Base-by-base conservation (phyloP, 2,113 vertebrate genomes). In the Mola mola region DNA sequence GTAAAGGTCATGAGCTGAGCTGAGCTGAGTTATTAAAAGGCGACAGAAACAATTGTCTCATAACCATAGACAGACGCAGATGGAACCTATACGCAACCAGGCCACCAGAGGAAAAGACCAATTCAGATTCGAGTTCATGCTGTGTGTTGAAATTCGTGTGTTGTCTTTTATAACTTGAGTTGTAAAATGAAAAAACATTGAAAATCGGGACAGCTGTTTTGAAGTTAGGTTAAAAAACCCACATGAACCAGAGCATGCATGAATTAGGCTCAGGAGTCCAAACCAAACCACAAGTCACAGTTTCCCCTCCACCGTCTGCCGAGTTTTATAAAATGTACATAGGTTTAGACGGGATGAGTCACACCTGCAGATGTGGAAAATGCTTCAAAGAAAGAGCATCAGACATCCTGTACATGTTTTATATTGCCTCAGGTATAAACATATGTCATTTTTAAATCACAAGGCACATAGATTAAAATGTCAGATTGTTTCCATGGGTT, bases 231-330 rank as follows among this genome's bases (percentile, higher is more conserved):
- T n/a, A 77, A 38, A 25, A 50, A 51, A 48, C 2, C 2, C 51
- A 59, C 9, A 7, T 66, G 34, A 52, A 44, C 29, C 4, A 26
- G 67, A 34, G 13, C 11, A 6, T n/a, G n/a, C n/a, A n/a, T n/a
- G n/a, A n/a, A n/a, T n/a, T n/a, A n/a, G n/a, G 36, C 26, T 48
- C 26, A 11, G 37, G 36, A 44, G 2, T 4, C 12, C 60, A 31
- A 66, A 38, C 58, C 8, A 16, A 13, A 44, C 6, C 16, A 43
- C 4, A 31, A 28, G 34, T 62, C 60, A 36, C 56, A 52, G 15
- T 83, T 83, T 70, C 67, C 71, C 33, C 26, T 47, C 10, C 47
- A 11, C 7, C 1, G 10, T 34, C 59, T 17, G 9, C 29, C 12
- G 49, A 67, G 44, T 31, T n/a, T 48, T 16, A 12, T 61, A 20